These are phyloP conservation scores for Salvator merianae DNA, from an alignment of 2,113 vertebrate genomes.

Conservation along the genomic window DNA sequence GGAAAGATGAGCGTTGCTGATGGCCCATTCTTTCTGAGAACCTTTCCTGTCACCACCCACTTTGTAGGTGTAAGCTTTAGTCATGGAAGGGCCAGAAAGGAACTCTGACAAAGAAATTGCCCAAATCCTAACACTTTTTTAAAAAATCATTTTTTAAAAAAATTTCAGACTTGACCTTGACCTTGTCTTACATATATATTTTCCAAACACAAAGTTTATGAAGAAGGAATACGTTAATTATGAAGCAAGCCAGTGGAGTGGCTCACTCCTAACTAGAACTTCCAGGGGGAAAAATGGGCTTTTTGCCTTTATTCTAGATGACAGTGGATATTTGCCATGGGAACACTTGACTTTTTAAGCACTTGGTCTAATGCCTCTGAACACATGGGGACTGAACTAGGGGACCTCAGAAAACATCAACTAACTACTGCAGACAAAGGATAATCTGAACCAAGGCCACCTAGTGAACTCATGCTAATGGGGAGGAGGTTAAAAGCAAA, in stretches of 20 bases:
- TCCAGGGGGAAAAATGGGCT: constrained; percentile 64
- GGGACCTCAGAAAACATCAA: constrained; percentile 70
- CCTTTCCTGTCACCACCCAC: background rate
- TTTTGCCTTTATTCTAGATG: constrained; percentile 66
- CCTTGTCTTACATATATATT: background rate
- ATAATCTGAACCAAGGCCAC: constrained; percentile 68
- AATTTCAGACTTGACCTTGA: background rate
- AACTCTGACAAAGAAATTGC: background rate
- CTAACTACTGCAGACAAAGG: constrained; percentile 65
- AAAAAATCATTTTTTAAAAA: background rate
- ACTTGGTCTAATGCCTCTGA: constrained; percentile 72
- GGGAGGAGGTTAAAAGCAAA: constrained; percentile 49
- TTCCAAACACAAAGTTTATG: background rate
- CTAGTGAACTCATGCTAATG: constrained; percentile 45
- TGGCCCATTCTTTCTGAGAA: no score
- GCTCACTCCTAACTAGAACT: background rate
- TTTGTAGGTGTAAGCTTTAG: background rate
- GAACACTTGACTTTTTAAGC: constrained; percentile 70
- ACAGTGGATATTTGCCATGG: constrained; percentile 74
- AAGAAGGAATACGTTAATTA: background rate
- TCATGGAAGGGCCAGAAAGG: no score
- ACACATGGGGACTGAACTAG: constrained; percentile 71
- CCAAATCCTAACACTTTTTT: background rate
- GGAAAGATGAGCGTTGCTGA: no score
- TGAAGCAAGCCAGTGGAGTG: background rate